Evolutionary conservation across 1,140 invertebrate species (phyloP).

Genomic region (Zaprionus davidi): DNA sequence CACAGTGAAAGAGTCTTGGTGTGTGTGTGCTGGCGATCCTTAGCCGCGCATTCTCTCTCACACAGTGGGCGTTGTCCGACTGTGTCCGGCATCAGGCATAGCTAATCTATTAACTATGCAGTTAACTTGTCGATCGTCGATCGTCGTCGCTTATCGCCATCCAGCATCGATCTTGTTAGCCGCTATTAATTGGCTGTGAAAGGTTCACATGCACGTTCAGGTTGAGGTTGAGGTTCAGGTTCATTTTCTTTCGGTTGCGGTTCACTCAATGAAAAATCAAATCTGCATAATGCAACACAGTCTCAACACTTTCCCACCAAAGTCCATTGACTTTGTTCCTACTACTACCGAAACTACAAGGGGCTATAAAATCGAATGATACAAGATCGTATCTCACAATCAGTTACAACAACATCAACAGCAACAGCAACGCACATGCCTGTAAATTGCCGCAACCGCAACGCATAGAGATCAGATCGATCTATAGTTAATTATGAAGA

Average conservation of each 20-base stretch:
- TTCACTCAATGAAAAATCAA: constrained; percentile 74
- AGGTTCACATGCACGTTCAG: constrained; percentile 41
- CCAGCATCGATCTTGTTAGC: constrained; percentile 78
- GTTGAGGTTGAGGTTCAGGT: not conserved
- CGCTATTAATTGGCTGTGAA: constrained; percentile 79
- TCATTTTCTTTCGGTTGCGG: constrained; percentile 17
- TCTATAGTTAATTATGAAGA: constrained; percentile 74
- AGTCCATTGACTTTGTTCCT: constrained; percentile 72
- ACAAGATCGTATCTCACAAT: constrained; percentile 67
- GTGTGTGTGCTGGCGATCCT: constrained; percentile 26
- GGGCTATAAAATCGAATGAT: constrained; percentile 58
- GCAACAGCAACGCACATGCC: constrained; percentile 56
- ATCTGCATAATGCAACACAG: constrained; percentile 61
- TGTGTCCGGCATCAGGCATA: constrained; percentile 13
- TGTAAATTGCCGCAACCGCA: constrained; percentile 70
- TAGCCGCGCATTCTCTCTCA: not conserved
- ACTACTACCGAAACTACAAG: constrained; percentile 16
- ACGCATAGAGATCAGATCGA: constrained; percentile 56
- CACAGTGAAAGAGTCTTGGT: not conserved
- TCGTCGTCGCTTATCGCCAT: constrained; percentile 48
- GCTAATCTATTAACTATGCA: constrained; percentile 69
- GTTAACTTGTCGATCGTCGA: constrained; percentile 39
- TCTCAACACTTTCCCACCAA: constrained; percentile 71
- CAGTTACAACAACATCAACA: constrained; percentile 62
- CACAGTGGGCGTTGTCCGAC: constrained; percentile 38